Evolutionary conservation across 2,113 vertebrate genomes (phyloP).

Genomic region (Burhinus oedicnemus): DNA sequence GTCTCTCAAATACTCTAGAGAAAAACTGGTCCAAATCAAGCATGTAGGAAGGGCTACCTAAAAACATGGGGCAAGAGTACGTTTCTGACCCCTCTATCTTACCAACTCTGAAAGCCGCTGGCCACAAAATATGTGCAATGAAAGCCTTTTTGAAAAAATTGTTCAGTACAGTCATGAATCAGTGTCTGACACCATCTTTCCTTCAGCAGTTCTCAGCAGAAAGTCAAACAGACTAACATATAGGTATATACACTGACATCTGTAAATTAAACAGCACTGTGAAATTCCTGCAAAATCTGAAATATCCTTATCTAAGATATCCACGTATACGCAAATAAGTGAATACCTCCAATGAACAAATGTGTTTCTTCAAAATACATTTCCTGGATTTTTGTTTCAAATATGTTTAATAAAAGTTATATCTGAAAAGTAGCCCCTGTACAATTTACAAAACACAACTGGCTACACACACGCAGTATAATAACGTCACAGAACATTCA

Average conservation of each 20-base stretch:
- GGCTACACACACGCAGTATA: not conserved
- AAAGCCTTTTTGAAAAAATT: constrained; percentile 47
- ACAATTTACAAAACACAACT: not conserved
- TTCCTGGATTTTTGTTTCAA: not conserved
- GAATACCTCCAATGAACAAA: not conserved
- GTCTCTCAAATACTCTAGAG: not conserved
- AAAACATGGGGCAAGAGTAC: not conserved
- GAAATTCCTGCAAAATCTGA: constrained; percentile 36
- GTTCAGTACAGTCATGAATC: not conserved
- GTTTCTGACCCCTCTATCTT: not conserved
- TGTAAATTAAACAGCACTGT: not conserved
- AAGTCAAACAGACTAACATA: constrained; percentile 27
- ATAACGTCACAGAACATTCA: not conserved
- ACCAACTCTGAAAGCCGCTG: not conserved
- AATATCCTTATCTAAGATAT: constrained; percentile 3
- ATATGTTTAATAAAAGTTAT: not conserved
- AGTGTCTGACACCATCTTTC: constrained; percentile 39
- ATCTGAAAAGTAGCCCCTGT: not conserved
- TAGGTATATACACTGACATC: not conserved
- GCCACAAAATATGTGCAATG: not conserved
- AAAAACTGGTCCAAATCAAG: not conserved
- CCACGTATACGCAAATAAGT: not conserved
- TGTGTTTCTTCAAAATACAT: not conserved
- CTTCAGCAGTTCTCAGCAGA: constrained; percentile 46
- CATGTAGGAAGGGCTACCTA: not conserved